Evolutionary conservation across 2,797 vertebrate species (phyloP).

Genomic region (Lutjanus argentimaculatus): DNA sequence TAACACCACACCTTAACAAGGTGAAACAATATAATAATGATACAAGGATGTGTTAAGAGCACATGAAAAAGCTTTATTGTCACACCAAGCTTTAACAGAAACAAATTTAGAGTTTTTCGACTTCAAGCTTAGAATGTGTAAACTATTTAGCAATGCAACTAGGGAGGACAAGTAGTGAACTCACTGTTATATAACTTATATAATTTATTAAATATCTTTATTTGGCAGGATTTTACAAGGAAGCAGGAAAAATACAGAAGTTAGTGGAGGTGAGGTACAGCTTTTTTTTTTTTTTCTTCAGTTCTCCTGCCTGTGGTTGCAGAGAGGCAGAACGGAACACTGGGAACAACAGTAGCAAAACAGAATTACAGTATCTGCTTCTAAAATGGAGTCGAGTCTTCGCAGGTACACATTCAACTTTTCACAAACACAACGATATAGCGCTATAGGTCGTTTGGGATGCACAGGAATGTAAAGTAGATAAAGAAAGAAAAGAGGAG

Average conservation of each 20-base stretch:
- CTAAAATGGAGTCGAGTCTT: slow-evolving; percentile 68
- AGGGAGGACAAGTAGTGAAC: slow-evolving; percentile 73
- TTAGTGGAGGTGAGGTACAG: slow-evolving; percentile 61
- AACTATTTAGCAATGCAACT: slow-evolving; percentile 88
- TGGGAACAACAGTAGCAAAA: slow-evolving; percentile 83
- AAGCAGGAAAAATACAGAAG: slow-evolving; percentile 80
- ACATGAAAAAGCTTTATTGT: slow-evolving; percentile 92
- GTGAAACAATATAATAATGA: not conserved
- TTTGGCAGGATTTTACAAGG: slow-evolving; percentile 90
- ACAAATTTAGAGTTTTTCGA: slow-evolving; percentile 86
- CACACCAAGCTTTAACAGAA: slow-evolving; percentile 89
- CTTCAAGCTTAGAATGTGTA: slow-evolving; percentile 86
- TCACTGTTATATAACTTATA: slow-evolving; percentile 84
- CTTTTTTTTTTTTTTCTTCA: not conserved
- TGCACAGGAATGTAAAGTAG: slow-evolving; percentile 88
- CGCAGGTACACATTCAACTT: slow-evolving; percentile 86
- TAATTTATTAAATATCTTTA: slow-evolving; percentile 87
- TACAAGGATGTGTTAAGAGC: slow-evolving; percentile 32
- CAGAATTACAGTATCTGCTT: slow-evolving; percentile 81
- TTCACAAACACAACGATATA: slow-evolving; percentile 84
- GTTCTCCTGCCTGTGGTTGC: slow-evolving; percentile 64
- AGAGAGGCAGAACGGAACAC: slow-evolving; percentile 80
- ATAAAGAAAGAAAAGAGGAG: slow-evolving; percentile 83
- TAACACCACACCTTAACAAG: not conserved
- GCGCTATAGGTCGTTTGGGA: slow-evolving; percentile 72